Evolutionary conservation across 2,888 invertebrate species (phyloP).

Genomic region (Pseudolycoriella hygida): DNA sequence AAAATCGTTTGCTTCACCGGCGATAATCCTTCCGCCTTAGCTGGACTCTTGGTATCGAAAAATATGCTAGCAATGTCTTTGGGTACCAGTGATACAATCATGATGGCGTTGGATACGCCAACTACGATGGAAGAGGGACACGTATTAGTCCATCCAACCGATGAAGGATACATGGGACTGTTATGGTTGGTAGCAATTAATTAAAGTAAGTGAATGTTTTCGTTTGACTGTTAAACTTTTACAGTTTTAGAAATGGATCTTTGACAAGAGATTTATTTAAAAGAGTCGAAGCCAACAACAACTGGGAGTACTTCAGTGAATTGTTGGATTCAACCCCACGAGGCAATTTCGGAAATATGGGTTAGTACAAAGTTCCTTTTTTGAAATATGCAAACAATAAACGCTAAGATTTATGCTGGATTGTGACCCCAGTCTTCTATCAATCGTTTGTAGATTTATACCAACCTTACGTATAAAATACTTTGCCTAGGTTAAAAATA

Average conservation of each 20-base stretch:
- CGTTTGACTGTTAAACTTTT: background rate
- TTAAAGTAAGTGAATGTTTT: background rate
- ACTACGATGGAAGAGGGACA: slow-evolving; percentile 60
- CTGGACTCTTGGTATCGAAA: slow-evolving; percentile 59
- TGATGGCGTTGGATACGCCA: slow-evolving; percentile 55
- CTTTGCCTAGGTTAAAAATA: too few relatives aligned
- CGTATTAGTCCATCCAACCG: slow-evolving; percentile 71
- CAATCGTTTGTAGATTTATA: too few relatives aligned
- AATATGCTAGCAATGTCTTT: slow-evolving; percentile 77
- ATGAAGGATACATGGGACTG: slow-evolving; percentile 68
- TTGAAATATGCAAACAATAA: too few relatives aligned
- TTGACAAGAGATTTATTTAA: slow-evolving; percentile 67
- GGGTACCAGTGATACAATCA: slow-evolving; percentile 88
- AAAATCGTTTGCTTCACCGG: slow-evolving; percentile 81
- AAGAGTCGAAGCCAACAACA: slow-evolving; percentile 52
- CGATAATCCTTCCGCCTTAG: slow-evolving; percentile 79
- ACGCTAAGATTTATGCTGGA: too few relatives aligned
- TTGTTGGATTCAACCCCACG: slow-evolving; percentile 64
- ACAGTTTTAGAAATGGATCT: slow-evolving; percentile 85
- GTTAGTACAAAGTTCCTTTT: too few relatives aligned
- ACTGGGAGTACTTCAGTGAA: slow-evolving; percentile 74
- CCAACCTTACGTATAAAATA: too few relatives aligned
- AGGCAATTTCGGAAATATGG: slow-evolving; percentile 88
- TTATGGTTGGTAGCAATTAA: slow-evolving; percentile 46
- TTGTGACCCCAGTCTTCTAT: too few relatives aligned